phyloP scores from a whole-genome alignment of 2,797 vertebrate genomes.

The Coluber constrictor region DNA sequence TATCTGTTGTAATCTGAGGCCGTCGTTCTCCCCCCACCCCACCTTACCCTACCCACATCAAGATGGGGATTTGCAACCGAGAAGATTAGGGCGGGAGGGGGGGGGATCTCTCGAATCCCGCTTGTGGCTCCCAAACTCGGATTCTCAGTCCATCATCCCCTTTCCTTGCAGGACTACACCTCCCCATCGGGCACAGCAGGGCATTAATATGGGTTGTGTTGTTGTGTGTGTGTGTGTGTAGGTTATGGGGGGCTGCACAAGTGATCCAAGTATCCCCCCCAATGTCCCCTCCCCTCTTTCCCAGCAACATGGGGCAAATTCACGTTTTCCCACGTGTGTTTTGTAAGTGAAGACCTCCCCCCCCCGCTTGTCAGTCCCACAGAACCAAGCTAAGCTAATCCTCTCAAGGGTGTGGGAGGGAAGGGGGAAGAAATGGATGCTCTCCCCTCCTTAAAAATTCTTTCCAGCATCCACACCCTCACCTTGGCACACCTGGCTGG shows the following conservation, averaged over 20 bases:
- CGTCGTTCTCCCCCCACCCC: too few relatives aligned
- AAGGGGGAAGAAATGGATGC: neutral
- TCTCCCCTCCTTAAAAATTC: neutral
- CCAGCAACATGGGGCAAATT: neutral
- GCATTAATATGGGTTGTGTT: neutral
- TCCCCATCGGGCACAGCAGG: neutral
- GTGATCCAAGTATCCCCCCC: neutral
- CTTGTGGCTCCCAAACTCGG: too few relatives aligned
- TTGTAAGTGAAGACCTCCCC: neutral
- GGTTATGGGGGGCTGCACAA: neutral
- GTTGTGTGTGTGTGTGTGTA: too few relatives aligned
- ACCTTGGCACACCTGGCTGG: neutral
- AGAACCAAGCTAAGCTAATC: neutral
- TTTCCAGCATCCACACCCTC: neutral
- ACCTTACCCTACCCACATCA: too few relatives aligned
- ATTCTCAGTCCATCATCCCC: too few relatives aligned
- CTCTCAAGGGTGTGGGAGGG: neutral
- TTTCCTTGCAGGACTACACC: neutral
- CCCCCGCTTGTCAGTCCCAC: fast-evolving
- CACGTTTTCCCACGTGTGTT: neutral
- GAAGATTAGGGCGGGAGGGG: too few relatives aligned
- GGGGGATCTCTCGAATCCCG: too few relatives aligned
- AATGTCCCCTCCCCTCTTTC: neutral
- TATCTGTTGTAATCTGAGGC: too few relatives aligned
- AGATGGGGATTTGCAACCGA: too few relatives aligned